Conservation (phyloP, 2,888 invertebrate genomes). For the Pemphredon lugubris region DNA sequence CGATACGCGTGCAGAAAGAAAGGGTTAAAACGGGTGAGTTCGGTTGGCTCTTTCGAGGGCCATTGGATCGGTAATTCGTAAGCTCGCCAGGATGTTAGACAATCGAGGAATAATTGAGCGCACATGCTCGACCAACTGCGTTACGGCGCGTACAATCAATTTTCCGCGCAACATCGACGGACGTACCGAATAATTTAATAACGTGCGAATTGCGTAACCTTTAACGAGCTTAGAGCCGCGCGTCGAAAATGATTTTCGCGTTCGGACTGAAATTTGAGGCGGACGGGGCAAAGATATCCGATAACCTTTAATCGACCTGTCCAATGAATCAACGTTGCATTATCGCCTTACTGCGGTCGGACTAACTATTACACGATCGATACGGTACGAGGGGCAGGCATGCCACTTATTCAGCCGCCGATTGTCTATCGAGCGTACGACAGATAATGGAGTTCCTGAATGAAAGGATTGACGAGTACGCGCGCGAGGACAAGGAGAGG, state of each 20-base stretch:
- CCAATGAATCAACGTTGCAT: constrained; percentile 39
- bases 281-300: constrained; percentile 17
- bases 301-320: constrained; percentile 42
- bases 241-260: constrained; percentile 18
- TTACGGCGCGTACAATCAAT: constrained; percentile 45
- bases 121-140: constrained; percentile 62
- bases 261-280: constrained; percentile 7
- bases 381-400: constrained; percentile 12
- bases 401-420: constrained; percentile 37
- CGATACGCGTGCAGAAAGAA: constrained; percentile 12
- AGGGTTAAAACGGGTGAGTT: constrained; percentile 14
- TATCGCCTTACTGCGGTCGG: constrained; percentile 16
- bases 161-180: not conserved
- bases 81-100: constrained; percentile 40
- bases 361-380: constrained; percentile 42
- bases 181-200: constrained; percentile 2
- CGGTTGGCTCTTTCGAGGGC: constrained; percentile 48
- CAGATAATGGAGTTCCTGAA: constrained; percentile 55
- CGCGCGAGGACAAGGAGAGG: constrained; percentile 18
- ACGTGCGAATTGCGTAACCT: constrained; percentile 8
- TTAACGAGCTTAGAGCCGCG: too few species aligned
- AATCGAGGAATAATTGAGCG: constrained; percentile 62
- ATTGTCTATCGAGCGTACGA: constrained; percentile 52
- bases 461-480: constrained; percentile 50
- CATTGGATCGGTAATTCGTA: constrained; percentile 44